These are phyloP conservation scores for Plecturocebus donacophilus DNA, from an alignment of 2,113 vertebrate genomes.

Conservation along the genomic window DNA sequence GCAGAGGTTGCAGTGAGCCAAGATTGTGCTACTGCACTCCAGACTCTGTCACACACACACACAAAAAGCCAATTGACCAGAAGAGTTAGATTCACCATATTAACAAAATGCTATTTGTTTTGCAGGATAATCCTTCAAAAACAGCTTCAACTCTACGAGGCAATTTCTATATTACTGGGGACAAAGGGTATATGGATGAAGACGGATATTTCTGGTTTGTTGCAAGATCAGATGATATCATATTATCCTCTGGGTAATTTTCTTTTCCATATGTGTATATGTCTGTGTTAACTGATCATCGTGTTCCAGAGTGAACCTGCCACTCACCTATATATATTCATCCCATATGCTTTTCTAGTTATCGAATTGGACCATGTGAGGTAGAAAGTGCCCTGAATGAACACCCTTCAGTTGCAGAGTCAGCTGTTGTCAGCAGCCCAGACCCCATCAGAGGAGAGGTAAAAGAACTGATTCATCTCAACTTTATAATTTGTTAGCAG, in stretches of 20 bases:
- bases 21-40: too few relatives aligned
- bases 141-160: conserved; percentile 85
- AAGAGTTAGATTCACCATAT: background rate
- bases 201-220: conserved; percentile 91
- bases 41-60: too few relatives aligned
- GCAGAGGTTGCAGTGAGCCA: too few relatives aligned
- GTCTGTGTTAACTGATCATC: background rate
- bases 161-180: conserved; percentile 90
- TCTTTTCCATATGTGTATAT: background rate
- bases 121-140: conserved; percentile 86
- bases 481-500: background rate
- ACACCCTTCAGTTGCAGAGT: conserved; percentile 88
- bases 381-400: conserved; percentile 90
- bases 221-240: conserved; percentile 89
- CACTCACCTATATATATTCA: background rate
- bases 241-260: conserved; percentile 90
- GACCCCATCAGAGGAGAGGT: conserved; percentile 91
- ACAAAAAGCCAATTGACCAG: background rate
- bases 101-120: conserved; percentile 56
- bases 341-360: conserved; percentile 79
- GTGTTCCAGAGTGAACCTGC: background rate
- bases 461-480: background rate
- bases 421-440: conserved; percentile 91
- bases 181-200: conserved; percentile 86
- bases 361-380: conserved; percentile 91